Evolutionary conservation across 2,888 invertebrate genomes (phyloP).

Genomic region (Dermolepida albohirtum): DNA sequence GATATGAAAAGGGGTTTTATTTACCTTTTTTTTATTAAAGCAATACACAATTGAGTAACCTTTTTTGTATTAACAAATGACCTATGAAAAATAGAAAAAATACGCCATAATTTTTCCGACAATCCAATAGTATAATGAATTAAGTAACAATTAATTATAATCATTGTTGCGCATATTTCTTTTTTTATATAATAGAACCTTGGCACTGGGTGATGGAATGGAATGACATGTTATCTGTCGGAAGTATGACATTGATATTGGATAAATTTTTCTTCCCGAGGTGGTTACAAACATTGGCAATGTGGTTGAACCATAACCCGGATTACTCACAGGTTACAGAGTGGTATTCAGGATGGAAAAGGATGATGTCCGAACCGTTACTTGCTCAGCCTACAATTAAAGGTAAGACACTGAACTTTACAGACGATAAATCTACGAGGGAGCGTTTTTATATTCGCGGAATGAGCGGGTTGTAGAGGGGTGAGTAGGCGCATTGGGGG

Average conservation of each 20-base stretch:
- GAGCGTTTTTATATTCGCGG: no score
- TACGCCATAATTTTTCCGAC: no score
- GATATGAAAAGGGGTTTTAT: no score
- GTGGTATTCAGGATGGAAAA: constrained; percentile 81
- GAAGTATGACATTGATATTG: constrained; percentile 82
- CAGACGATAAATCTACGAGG: no score
- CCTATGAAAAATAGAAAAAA: no score
- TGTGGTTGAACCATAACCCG: constrained; percentile 93
- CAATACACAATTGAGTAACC: no score
- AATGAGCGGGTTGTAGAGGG: no score
- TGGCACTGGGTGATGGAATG: constrained; percentile 98
- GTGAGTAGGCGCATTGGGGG: no score
- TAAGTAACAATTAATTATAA: neutral
- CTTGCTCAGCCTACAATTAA: constrained; percentile 68
- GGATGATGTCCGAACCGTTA: constrained; percentile 70
- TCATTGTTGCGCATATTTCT: neutral
- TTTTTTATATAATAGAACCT: constrained; percentile 70
- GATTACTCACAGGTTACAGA: constrained; percentile 91
- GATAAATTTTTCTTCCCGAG: constrained; percentile 93
- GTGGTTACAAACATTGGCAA: constrained; percentile 85
- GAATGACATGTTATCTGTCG: constrained; percentile 84
- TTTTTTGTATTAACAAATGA: no score
- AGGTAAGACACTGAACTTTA: constrained; percentile 52
- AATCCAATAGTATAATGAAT: neutral
- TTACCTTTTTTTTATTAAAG: no score